Base-by-base conservation (phyloP, 2,888 invertebrate species). In the Eulithis prunata region DNA sequence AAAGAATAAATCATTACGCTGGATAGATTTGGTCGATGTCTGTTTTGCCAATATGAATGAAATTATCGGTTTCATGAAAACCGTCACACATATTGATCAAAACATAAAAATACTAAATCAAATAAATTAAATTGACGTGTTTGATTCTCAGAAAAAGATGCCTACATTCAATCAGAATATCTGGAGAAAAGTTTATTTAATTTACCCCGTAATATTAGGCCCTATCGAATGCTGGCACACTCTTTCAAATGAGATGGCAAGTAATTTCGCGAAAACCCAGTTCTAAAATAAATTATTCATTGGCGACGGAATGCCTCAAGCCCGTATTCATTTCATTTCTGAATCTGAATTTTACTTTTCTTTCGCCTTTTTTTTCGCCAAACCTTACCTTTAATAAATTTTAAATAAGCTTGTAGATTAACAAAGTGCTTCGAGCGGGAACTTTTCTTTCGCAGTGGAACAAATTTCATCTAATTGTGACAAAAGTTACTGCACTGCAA, bases 241-340 rank as follows among this genome's bases (percentile, higher is more conserved):
- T 87, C 87, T 87, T 85, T 87, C 85, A 84, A 87, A 90, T 88
- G 87, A 87, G 85, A 90, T 83, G 85, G 87, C 86, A 87, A 90
- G 92, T 91, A 92, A 92, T 92, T 92, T 92, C 82, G 85, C 83
- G 88, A 89, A 88, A 89, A 90, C 86, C 87, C 87, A 88, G 85
- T 89, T 89, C 88, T 85, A 88, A 90, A 87, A 93, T 93, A 93
- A 92, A 92, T 93, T 91, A 93, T 92, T 93, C 92, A 93, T 91
- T 82, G 88, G 87, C 90, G 91, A 91, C 91, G 91, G 90, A 91
- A 90, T 87, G 91, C 91, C 90, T 83, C 83, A 85, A 89, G 91
- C 85, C 84, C 90, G 90, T 91, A 91, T 92, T 93, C 91, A 92
- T 92, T 93, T 91, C 91, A 91, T 91, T 93, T 90, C 90, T 84